Evolutionary conservation across 2,888 invertebrate genomes (phyloP).

Genomic region (Rhagonycha lutea): DNA sequence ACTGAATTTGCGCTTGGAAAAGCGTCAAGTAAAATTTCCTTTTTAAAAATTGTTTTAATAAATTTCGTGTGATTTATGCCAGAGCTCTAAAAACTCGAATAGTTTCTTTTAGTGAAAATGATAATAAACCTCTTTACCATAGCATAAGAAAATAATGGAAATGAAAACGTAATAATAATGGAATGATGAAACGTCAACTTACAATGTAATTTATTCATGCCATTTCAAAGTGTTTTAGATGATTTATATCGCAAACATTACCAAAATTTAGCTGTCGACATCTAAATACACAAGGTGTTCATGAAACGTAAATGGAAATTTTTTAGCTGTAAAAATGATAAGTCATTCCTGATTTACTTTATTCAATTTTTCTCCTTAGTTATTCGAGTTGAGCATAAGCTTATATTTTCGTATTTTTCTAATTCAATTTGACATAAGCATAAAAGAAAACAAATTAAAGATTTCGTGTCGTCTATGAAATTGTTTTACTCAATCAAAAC

Average conservation of each 20-base stretch:
- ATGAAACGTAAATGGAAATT: not conserved
- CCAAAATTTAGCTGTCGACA: not conserved
- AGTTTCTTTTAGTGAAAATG: not conserved
- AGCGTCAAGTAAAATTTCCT: not conserved
- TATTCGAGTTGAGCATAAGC: not conserved
- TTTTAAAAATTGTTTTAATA: not conserved
- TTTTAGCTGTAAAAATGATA: not conserved
- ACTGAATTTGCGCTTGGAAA: not conserved
- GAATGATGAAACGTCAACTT: not conserved
- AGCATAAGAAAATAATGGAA: not conserved
- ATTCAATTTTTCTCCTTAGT: not conserved
- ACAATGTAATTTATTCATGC: not conserved
- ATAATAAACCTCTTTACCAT: not conserved
- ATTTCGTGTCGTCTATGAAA: not conserved
- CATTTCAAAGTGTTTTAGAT: not conserved
- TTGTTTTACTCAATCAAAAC: not conserved
- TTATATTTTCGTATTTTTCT: not conserved
- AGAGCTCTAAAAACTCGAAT: not conserved
- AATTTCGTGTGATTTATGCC: not conserved
- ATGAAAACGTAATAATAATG: not conserved
- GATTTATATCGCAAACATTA: not conserved
- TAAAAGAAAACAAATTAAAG: not conserved
- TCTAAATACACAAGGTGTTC: not conserved
- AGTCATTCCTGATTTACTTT: not conserved
- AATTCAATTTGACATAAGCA: not conserved